These are phyloP conservation scores for Acrobasis suavella DNA, from an alignment of 2,888 invertebrate genomes.

Conservation along the genomic window DNA sequence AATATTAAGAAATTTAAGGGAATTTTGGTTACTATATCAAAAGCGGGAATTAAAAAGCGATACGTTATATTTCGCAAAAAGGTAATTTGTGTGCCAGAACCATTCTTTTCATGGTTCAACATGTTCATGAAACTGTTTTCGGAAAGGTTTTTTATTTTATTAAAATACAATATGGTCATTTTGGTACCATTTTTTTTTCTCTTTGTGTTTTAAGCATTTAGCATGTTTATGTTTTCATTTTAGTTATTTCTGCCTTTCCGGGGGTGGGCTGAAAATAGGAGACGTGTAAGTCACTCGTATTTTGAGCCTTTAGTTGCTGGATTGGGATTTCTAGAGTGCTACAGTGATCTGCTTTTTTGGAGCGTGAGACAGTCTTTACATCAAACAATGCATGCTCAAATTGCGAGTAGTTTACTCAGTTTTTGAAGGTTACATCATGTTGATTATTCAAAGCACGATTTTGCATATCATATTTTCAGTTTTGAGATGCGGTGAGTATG, in stretches of 20 bases:
- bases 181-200: constrained; percentile 19
- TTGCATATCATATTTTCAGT: background rate
- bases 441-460: constrained; percentile 15
- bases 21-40: background rate
- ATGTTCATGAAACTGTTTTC: background rate
- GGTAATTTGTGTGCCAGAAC: background rate
- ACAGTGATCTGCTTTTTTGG: constrained; percentile 47
- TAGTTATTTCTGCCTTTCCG: constrained; percentile 74
- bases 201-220: constrained; percentile 42
- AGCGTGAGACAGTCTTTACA: constrained; percentile 38
- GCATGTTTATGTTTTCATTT: constrained; percentile 45
- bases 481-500: background rate
- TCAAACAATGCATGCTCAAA: constrained; percentile 23
- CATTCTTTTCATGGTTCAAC: background rate
- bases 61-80: background rate
- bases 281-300: constrained; percentile 70
- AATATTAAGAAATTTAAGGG: background rate
- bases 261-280: constrained; percentile 70
- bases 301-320: constrained; percentile 67
- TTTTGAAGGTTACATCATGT: background rate
- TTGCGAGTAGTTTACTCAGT: constrained; percentile 15
- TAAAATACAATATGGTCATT: background rate
- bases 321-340: constrained; percentile 44
- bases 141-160: background rate
- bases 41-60: background rate